Evolutionary conservation across 2,888 invertebrate species (phyloP).

Genomic region (Anoncus sp.): DNA sequence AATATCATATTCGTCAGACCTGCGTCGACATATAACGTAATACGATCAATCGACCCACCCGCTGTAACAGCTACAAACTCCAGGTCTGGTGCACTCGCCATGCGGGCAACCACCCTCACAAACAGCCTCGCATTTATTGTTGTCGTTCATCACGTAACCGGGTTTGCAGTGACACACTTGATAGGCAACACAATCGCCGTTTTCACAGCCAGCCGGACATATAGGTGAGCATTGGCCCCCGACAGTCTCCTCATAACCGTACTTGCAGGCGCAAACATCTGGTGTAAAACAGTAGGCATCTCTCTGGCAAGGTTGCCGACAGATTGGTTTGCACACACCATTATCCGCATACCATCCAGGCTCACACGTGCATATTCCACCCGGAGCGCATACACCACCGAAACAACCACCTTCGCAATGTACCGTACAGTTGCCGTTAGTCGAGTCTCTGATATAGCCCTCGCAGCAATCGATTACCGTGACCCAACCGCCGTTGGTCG

Average conservation of each 20-base stretch:
- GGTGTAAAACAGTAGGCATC: slow-evolving; percentile 85
- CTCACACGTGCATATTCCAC: slow-evolving; percentile 87
- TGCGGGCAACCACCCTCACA: slow-evolving; percentile 80
- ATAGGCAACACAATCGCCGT: slow-evolving; percentile 80
- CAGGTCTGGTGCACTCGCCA: slow-evolving; percentile 78
- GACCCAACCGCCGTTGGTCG: slow-evolving; percentile 69
- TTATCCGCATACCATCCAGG: slow-evolving; percentile 86
- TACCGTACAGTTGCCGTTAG: slow-evolving; percentile 85
- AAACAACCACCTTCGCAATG: slow-evolving; percentile 88
- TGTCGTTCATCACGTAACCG: slow-evolving; percentile 75
- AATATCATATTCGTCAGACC: neutral
- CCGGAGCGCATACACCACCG: slow-evolving; percentile 88
- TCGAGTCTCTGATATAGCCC: slow-evolving; percentile 87
- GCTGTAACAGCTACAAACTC: slow-evolving; percentile 75
- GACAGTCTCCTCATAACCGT: slow-evolving; percentile 83
- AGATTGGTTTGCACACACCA: slow-evolving; percentile 87
- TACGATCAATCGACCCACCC: slow-evolving; percentile 71
- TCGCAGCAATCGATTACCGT: slow-evolving; percentile 87
- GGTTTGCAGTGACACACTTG: slow-evolving; percentile 75
- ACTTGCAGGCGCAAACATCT: slow-evolving; percentile 86
- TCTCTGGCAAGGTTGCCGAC: slow-evolving; percentile 84
- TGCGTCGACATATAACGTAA: neutral
- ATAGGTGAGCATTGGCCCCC: slow-evolving; percentile 83
- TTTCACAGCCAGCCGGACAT: slow-evolving; percentile 80
- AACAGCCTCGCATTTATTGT: slow-evolving; percentile 73